Percentiles rank a stretch among this genome's conserved stretches.
Evolutionary conservation across 2,888 invertebrate species (phyloP).

Genomic region (Drosophila pegasa): DNA sequence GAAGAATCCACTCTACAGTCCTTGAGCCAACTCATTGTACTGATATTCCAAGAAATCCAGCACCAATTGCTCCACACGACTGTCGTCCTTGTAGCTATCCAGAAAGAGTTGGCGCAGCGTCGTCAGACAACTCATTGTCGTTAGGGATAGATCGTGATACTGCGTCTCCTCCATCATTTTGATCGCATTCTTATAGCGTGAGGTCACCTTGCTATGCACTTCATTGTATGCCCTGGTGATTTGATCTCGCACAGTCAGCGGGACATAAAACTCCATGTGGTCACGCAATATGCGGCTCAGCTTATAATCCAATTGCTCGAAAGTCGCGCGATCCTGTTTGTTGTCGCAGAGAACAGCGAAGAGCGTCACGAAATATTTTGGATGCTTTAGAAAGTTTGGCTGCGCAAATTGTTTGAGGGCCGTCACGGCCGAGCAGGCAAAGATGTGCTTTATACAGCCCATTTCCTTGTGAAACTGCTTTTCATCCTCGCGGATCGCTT

Average conservation of each 20-base stretch:
- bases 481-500: background rate
- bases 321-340: constrained; percentile 24
- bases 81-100: constrained; percentile 48
- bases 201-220: constrained; percentile 46
- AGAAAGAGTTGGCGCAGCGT: constrained; percentile 70
- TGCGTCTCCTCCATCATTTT: constrained; percentile 56
- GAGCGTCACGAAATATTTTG: constrained; percentile 40
- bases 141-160: constrained; percentile 58
- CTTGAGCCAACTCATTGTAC: constrained; percentile 43
- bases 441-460: constrained; percentile 41
- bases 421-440: constrained; percentile 32
- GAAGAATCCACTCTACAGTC: constrained; percentile 7
- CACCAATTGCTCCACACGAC: constrained; percentile 17
- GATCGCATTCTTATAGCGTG: constrained; percentile 57
- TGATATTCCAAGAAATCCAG: constrained; percentile 51
- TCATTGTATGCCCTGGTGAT: constrained; percentile 52
- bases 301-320: constrained; percentile 54
- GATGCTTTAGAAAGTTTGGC: background rate
- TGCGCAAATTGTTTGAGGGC: constrained; percentile 24
- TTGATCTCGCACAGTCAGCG: constrained; percentile 34
- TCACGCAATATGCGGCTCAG: constrained; percentile 50
- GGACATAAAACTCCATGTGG: constrained; percentile 38
- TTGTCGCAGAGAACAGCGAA: constrained; percentile 45
- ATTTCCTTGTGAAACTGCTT: constrained; percentile 29
- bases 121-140: constrained; percentile 64